Evolutionary conservation across 1,140 invertebrate genomes (phyloP).

Genomic region (Choristoneura fumiferana): DNA sequence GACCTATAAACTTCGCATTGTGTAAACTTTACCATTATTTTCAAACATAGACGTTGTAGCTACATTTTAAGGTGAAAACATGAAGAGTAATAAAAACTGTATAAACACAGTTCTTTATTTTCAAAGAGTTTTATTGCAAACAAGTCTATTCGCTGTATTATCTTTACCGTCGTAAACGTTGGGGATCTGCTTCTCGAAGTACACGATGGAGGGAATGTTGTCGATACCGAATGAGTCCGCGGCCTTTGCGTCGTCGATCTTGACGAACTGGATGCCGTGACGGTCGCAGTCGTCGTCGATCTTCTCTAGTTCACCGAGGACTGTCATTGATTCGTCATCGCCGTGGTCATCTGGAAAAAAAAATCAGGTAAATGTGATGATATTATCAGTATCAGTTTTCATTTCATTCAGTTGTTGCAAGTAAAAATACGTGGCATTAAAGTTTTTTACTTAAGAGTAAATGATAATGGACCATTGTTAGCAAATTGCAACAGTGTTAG

Average conservation of each 20-base stretch:
- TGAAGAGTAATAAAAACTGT: conserved; percentile 5
- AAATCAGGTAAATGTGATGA: no score
- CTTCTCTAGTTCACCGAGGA: conserved; percentile 91
- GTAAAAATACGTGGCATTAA: no score
- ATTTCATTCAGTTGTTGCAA: no score
- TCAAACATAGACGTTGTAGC: conserved; percentile 1
- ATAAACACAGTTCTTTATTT: conserved; percentile 16
- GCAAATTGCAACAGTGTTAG: no score
- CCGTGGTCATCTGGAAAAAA: conserved; percentile 86
- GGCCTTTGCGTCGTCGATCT: conserved; percentile 91
- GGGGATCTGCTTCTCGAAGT: conserved; percentile 95
- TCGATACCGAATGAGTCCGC: conserved; percentile 93
- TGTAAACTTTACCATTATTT: not conserved
- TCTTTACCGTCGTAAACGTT: conserved; percentile 92
- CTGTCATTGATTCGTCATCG: conserved; percentile 90
- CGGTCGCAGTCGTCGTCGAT: conserved; percentile 96
- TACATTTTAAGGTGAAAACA: not conserved
- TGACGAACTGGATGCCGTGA: conserved; percentile 95
- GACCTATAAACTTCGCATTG: conserved; percentile 9
- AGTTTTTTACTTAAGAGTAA: no score
- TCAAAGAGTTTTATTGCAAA: conserved; percentile 14
- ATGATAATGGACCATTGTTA: no score
- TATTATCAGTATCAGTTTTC: no score
- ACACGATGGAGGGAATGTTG: conserved; percentile 90
- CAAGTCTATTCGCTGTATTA: conserved; percentile 18